These are phyloP conservation scores for Tokudaia muenninki DNA, from an alignment of 2,797 vertebrate species.

Conservation along the genomic window DNA sequence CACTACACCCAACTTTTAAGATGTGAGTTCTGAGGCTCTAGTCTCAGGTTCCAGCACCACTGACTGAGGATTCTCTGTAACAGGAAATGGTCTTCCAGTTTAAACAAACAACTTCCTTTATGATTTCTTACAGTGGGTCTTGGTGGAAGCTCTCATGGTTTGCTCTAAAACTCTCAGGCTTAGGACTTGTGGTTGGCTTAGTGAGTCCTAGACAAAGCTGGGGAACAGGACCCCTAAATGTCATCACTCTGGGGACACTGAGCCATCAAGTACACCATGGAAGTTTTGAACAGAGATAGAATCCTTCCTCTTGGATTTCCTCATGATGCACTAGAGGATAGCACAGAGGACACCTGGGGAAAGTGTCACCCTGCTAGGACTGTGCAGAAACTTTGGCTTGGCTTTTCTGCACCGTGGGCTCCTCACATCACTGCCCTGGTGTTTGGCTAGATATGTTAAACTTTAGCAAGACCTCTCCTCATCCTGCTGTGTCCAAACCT, in stretches of 20 bases:
- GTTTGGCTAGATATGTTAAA: neutral
- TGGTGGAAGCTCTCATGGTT: neutral
- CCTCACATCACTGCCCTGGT: too few species aligned
- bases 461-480: neutral
- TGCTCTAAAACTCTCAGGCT: neutral
- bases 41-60: neutral
- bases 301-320: neutral
- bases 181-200: neutral
- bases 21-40: neutral
- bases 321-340: accelerated
- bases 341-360: accelerated
- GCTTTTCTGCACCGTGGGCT: accelerated
- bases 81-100: neutral
- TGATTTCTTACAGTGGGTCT: neutral
- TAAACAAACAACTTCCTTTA: neutral
- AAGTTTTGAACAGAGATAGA: too few species aligned
- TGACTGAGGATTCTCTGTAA: neutral
- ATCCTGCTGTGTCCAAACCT: neutral
- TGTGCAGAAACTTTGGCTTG: neutral
- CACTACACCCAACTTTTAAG: neutral
- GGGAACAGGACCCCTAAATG: accelerated
- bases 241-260: accelerated
- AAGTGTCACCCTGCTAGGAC: neutral
- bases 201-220: neutral
- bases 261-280: accelerated